phyloP scores from a whole-genome alignment of 1,140 invertebrate genomes.

The Conus betulinus region DNA sequence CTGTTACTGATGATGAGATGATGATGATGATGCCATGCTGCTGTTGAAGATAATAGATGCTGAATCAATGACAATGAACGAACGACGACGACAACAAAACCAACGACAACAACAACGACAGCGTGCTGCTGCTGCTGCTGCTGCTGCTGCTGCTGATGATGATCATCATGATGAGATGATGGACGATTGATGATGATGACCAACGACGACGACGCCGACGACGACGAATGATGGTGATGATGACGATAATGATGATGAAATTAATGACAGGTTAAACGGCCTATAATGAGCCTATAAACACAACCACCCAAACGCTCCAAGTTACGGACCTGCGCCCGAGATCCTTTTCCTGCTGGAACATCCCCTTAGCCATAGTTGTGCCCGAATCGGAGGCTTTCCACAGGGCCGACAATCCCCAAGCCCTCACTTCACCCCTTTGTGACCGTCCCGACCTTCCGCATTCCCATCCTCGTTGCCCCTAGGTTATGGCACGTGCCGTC shows the following conservation, averaged over 20 bases:
- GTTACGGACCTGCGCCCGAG: not conserved
- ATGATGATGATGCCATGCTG: too few species aligned
- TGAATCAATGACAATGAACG: too few species aligned
- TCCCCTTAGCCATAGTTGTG: not conserved
- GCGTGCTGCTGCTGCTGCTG: too few species aligned
- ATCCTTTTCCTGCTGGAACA: not conserved
- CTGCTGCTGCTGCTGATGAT: too few species aligned
- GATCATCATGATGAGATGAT: too few species aligned
- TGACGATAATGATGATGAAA: not conserved
- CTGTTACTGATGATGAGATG: too few species aligned
- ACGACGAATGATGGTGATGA: not conserved
- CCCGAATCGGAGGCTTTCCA: too few species aligned
- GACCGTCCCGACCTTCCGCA: not conserved
- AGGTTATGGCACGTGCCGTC: not conserved
- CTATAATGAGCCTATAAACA: not conserved
- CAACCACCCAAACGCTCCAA: not conserved
- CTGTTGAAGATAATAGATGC: too few species aligned
- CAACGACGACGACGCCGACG: not conserved
- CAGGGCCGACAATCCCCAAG: too few species aligned
- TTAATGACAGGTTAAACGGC: not conserved
- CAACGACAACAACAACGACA: too few species aligned
- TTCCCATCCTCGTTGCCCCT: not conserved
- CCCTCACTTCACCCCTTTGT: not conserved
- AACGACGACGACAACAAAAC: too few species aligned
- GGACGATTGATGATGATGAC: too few species aligned